phyloP scores from a whole-genome alignment of 2,797 vertebrate genomes.

The Parotocinclus haroldoi region DNA sequence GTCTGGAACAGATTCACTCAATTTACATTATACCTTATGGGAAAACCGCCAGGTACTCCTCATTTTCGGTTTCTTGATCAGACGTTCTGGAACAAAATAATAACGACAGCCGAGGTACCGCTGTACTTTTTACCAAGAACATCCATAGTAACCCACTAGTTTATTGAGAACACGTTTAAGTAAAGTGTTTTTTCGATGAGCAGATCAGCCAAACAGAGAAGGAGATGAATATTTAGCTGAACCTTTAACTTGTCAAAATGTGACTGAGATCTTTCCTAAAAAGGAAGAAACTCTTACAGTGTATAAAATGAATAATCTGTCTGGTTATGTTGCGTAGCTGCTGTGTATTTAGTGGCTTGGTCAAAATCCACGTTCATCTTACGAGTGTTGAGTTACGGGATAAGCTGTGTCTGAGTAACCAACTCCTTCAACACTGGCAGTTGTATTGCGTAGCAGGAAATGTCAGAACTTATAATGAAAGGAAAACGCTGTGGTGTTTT shows the following conservation, averaged over 20 bases:
- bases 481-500: background rate
- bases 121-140: no score
- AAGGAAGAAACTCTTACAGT: background rate
- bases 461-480: background rate
- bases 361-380: background rate
- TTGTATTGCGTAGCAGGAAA: background rate
- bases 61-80: no score
- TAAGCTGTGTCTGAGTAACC: background rate
- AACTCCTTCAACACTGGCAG: background rate
- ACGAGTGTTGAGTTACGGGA: background rate
- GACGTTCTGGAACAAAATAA: no score
- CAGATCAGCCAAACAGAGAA: background rate
- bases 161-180: no score
- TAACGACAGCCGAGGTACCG: no score
- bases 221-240: background rate
- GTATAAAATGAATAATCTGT: background rate
- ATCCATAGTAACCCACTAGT: no score
- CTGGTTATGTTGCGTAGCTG: background rate
- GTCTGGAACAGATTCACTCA: no score
- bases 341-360: background rate
- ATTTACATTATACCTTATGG: no score
- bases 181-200: no score
- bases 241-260: background rate
- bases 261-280: constrained; percentile 5
- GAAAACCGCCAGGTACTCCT: no score